Percentiles rank a stretch among this genome's conserved stretches.
phyloP scores from a whole-genome alignment of 2,888 invertebrate genomes.

The Allacma fusca region DNA sequence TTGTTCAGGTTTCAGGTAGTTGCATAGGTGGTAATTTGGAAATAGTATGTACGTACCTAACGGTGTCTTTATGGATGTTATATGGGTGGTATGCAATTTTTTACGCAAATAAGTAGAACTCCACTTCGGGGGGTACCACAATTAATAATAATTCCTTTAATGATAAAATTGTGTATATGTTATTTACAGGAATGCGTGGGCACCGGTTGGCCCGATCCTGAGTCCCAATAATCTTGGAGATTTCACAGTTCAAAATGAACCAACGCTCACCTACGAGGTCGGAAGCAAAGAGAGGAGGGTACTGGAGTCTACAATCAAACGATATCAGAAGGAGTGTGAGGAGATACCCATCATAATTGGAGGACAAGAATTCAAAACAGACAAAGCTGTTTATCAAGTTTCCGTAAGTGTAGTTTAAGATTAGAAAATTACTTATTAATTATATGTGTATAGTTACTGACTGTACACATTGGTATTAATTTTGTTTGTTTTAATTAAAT shows the following conservation, averaged over 20 bases:
- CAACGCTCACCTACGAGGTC: constrained; percentile 79
- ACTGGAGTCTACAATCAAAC: constrained; percentile 75
- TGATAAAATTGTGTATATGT: no score
- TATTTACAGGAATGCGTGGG: constrained; percentile 29
- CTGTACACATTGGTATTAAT: no score
- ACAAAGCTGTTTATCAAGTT: constrained; percentile 80
- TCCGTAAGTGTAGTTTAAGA: background rate
- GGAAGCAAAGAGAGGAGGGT: constrained; percentile 82
- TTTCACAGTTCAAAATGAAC: constrained; percentile 79
- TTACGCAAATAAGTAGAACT: no score
- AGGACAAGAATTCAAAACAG: constrained; percentile 81
- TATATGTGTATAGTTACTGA: constrained; percentile 1
- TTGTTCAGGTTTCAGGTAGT: no score
- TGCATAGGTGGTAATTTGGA: no score
- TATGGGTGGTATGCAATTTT: no score
- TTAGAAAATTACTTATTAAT: constrained; percentile 32
- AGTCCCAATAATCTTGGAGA: constrained; percentile 73
- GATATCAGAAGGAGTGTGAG: constrained; percentile 72
- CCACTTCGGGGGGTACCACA: no score
- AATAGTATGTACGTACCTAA: no score
- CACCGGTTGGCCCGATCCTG: constrained; percentile 67
- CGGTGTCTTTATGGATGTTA: no score
- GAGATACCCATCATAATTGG: constrained; percentile 98
- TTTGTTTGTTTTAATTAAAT: constrained; percentile 3
- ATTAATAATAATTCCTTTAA: no score